These are phyloP conservation scores for Watsonalla binaria DNA, from an alignment of 2,888 invertebrate species.

Conservation along the genomic window DNA sequence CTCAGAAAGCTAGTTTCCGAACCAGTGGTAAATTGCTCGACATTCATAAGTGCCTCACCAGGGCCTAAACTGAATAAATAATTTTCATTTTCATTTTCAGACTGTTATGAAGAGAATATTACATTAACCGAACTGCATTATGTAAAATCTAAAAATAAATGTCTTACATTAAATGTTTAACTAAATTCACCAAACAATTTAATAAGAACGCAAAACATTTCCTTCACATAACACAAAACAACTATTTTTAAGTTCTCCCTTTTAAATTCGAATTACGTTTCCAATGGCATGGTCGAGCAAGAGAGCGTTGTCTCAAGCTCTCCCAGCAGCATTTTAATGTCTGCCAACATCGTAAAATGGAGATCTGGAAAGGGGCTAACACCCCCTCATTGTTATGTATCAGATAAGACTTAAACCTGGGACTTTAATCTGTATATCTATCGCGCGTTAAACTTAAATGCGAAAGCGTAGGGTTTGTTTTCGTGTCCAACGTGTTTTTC, in stretches of 20 bases:
- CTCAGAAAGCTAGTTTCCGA: no score
- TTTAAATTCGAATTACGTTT: background rate
- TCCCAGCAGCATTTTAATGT: conserved; percentile 27
- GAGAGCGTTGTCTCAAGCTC: background rate
- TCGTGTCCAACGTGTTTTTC: no score
- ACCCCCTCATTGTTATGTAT: conserved; percentile 29
- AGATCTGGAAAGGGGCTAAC: conserved; percentile 23
- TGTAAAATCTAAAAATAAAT: no score
- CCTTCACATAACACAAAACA: background rate
- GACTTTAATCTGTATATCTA: conserved; percentile 12
- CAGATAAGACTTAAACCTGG: conserved; percentile 21
- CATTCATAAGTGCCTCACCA: no score
- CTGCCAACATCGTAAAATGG: conserved; percentile 27
- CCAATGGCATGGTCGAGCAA: background rate
- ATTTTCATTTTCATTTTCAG: no score
- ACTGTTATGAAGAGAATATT: no score
- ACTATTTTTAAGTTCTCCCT: background rate
- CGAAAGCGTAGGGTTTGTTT: conserved; percentile 12
- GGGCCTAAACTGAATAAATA: no score
- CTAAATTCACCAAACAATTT: no score
- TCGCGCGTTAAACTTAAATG: conserved; percentile 13
- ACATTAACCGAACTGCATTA: no score
- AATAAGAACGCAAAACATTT: no score
- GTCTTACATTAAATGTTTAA: no score
- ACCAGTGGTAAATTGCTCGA: no score